Base-by-base conservation (phyloP, 2,113 vertebrate species). In the Spheniscus mendiculus region DNA sequence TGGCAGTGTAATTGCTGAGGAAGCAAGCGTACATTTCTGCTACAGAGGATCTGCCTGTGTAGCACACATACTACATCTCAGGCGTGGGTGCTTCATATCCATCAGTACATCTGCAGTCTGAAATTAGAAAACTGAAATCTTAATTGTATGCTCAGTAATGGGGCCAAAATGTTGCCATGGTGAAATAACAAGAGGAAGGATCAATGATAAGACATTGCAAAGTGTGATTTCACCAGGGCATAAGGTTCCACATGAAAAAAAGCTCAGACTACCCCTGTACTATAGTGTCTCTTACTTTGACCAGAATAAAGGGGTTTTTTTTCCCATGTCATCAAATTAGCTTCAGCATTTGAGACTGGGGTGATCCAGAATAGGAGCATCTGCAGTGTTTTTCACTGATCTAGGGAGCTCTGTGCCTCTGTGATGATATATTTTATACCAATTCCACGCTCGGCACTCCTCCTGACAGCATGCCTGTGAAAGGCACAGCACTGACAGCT, bases 51-150 rank as follows among this genome's bases (percentile, higher is more conserved):
- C 81, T 95, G 91, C 56, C 77, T 42, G n/a, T n/a, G 83, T 25
- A 91, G 84, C 89, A 80, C 77, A 85, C n/a, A 89, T 42, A 84
- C 88, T 76, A 72, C 61, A 83, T 92, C 89, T 91, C 62, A 77
- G 70, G 84, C 91, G 66, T 97, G 95, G 94, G 94, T 96, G 89
- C 87, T 93, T 94, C 81, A 23, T 91, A 92, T 84, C 94, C 81
- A 95, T 97, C 96, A 87, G 93, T 95, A 58, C 83, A 95, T 96
- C 91, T 96, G 95, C 92, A 87, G 86, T 53, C 97, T 97, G 94
- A 97, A 97, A 95, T 94, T 97, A 96, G 93, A 97, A 93, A 87
- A 85, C 73, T 93, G 83, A 89, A 97, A 78, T 93, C 85, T 95
- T 97, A 96, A 94, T 96, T 93, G 83, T 81, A 18, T 55, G 92